Evolutionary conservation across 1,140 invertebrate genomes (phyloP).

Genomic region (Fopius arisanus): DNA sequence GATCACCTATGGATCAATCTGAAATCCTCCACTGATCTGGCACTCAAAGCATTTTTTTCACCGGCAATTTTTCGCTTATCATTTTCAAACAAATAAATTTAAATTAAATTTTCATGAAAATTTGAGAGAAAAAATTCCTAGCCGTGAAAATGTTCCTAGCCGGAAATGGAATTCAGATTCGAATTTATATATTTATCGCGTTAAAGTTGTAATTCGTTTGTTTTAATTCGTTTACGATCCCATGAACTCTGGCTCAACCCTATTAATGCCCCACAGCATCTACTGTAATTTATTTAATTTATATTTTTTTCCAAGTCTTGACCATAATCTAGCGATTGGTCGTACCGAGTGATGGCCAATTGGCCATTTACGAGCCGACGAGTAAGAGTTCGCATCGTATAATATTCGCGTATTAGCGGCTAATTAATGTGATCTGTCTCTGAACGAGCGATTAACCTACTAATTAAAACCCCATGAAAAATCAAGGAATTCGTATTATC

Average conservation of each 20-base stretch:
- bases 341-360: not conserved
- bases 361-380: not conserved
- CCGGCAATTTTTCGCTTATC: no score
- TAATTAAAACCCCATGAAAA: not conserved
- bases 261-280: not conserved
- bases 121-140: no score
- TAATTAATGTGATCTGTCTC: conserved; percentile 11
- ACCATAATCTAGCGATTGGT: not conserved
- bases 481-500: not conserved
- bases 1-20: no score
- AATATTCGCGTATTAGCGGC: not conserved
- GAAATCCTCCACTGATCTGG: no score
- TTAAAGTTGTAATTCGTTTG: no score
- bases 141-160: no score
- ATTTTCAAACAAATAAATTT: no score
- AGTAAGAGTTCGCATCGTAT: not conserved
- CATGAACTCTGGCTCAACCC: not conserved
- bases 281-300: not conserved
- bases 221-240: not conserved
- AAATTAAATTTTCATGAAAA: no score
- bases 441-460: not conserved
- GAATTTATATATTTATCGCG: no score
- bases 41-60: no score
- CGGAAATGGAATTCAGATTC: no score
- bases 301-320: not conserved